phyloP scores from a whole-genome alignment of 2,113 vertebrate genomes.

The Alectura lathami region DNA sequence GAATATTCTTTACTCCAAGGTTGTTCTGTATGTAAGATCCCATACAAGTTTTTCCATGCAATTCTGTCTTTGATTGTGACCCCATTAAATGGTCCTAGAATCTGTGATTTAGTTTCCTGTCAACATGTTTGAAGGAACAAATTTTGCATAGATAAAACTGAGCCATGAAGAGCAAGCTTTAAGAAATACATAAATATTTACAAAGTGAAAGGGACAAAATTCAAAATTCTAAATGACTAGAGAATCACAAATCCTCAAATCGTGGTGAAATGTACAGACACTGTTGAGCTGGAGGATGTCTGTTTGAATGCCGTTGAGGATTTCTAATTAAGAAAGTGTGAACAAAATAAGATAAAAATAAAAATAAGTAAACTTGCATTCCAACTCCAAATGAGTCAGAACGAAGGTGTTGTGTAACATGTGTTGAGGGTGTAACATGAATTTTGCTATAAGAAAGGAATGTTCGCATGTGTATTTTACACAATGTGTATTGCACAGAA shows the following conservation, averaged over 20 bases:
- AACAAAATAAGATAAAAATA: neutral
- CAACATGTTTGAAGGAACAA: neutral
- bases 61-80: neutral
- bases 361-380: neutral
- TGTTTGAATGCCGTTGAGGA: neutral
- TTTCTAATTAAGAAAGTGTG: neutral
- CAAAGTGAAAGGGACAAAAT: neutral
- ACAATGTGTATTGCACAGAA: too few species aligned
- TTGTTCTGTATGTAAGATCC: neutral
- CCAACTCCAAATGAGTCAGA: neutral
- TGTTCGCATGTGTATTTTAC: neutral
- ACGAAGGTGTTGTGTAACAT: too few species aligned
- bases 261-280: neutral
- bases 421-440: neutral
- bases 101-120: neutral
- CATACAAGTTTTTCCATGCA: neutral
- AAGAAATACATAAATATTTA: neutral
- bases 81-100: neutral
- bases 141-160: neutral
- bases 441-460: neutral
- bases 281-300: neutral
- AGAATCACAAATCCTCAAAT: neutral
- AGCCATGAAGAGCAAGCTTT: neutral
- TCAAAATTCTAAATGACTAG: neutral
- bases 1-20: neutral